Percentiles rank a stretch among this genome's conserved stretches.
Conservation (phyloP, 1,140 invertebrate species). For the Teleopsis dalmanni region DNA sequence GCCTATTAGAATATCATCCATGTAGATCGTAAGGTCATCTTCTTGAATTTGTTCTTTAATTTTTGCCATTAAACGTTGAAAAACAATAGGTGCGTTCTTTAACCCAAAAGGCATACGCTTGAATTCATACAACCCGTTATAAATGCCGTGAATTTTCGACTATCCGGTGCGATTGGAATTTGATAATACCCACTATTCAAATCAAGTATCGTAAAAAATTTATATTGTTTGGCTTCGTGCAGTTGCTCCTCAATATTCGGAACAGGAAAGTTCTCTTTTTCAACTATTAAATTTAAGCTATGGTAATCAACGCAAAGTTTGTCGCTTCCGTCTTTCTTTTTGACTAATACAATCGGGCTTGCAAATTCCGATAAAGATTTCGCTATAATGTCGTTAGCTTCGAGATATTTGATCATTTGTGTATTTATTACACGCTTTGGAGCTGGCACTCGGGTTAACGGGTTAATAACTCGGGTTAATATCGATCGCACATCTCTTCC, state of each 20-base stretch:
- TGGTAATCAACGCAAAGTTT: too few species aligned
- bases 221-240: conserved; percentile 12
- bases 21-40: background rate
- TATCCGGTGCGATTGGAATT: conserved; percentile 16
- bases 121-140: too few species aligned
- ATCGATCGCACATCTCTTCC: too few species aligned
- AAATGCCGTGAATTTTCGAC: conserved; percentile 31
- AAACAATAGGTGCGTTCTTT: conserved; percentile 23
- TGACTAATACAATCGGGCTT: conserved; percentile 24
- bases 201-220: conserved; percentile 24
- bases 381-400: background rate
- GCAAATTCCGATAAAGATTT: conserved; percentile 23
- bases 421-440: background rate
- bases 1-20: background rate
- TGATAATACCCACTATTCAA: conserved; percentile 35
- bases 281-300: conserved; percentile 42
- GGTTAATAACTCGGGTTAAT: too few species aligned
- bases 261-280: conserved; percentile 21
- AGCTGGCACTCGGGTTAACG: background rate
- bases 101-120: conserved; percentile 38
- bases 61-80: background rate
- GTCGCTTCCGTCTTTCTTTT: conserved; percentile 24
- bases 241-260: conserved; percentile 26
- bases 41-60: background rate
- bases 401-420: background rate